These are phyloP conservation scores for Micromys minutus DNA, from an alignment of 2,113 vertebrate genomes.

Conservation along the genomic window DNA sequence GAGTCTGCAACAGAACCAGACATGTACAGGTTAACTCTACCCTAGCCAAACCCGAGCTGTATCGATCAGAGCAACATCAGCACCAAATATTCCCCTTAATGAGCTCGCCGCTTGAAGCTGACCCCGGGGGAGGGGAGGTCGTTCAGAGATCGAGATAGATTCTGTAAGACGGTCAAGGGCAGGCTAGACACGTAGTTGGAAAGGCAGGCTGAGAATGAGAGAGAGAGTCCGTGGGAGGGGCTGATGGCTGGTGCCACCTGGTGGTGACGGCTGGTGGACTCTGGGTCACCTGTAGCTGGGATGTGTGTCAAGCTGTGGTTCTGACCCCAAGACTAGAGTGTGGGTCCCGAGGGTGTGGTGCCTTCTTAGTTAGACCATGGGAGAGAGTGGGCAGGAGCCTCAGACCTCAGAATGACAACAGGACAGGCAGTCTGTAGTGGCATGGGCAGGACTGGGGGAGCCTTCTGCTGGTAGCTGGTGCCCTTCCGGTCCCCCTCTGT, in stretches of 20 bases:
- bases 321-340: neutral
- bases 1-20: neutral
- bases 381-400: neutral
- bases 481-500: neutral
- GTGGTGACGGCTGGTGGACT: fast-evolving
- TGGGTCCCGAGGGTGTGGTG: neutral
- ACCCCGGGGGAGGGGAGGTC: neutral
- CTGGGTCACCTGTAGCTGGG: neutral
- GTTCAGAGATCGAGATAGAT: neutral
- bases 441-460: neutral
- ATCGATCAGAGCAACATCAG: too few species aligned
- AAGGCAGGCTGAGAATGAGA: neutral
- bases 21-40: neutral
- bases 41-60: neutral
- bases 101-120: fast-evolving
- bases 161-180: neutral
- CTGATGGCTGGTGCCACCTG: fast-evolving
- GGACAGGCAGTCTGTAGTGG: fast-evolving
- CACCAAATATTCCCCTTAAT: fast-evolving
- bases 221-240: fast-evolving
- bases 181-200: neutral
- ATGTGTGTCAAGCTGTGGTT: neutral
- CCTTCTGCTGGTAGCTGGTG: fast-evolving
- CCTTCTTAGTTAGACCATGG: neutral
- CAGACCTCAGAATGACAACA: neutral